These are phyloP conservation scores for Paradisaea rubra DNA, from an alignment of 2,113 vertebrate species.

Conservation along the genomic window DNA sequence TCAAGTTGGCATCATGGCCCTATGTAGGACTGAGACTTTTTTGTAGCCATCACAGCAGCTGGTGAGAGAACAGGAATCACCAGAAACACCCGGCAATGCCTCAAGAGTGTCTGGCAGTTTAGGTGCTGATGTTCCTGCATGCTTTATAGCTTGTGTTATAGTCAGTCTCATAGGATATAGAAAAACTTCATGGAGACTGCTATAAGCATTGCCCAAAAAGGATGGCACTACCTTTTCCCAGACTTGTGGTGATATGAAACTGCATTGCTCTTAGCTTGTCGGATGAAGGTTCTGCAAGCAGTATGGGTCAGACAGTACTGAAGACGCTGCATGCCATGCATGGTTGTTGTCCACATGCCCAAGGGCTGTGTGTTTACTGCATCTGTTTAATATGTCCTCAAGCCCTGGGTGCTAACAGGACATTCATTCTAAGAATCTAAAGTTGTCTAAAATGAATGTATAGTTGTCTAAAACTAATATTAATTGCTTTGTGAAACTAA, in stretches of 20 bases:
- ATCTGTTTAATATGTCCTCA: neutral
- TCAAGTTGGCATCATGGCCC: neutral
- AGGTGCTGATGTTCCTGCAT: neutral
- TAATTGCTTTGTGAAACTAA: neutral
- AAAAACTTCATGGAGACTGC: neutral
- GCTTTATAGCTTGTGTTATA: neutral
- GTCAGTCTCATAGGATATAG: neutral
- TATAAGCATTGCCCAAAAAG: neutral
- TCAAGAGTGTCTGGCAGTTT: neutral
- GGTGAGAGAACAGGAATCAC: neutral
- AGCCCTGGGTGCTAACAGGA: neutral
- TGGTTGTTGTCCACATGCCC: neutral
- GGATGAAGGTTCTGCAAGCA: neutral
- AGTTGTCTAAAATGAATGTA: neutral
- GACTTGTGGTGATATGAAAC: neutral
- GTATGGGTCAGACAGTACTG: neutral
- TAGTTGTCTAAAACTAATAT: neutral
- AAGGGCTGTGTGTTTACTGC: neutral
- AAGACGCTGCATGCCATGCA: neutral
- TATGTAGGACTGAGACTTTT: fast-evolving
- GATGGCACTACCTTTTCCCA: neutral
- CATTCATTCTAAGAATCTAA: neutral
- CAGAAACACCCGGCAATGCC: neutral
- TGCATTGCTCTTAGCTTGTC: neutral
- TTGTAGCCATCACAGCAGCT: neutral